These are phyloP conservation scores for Sylvilagus floridanus DNA, from an alignment of 2,797 vertebrate species.

Conservation along the genomic window DNA sequence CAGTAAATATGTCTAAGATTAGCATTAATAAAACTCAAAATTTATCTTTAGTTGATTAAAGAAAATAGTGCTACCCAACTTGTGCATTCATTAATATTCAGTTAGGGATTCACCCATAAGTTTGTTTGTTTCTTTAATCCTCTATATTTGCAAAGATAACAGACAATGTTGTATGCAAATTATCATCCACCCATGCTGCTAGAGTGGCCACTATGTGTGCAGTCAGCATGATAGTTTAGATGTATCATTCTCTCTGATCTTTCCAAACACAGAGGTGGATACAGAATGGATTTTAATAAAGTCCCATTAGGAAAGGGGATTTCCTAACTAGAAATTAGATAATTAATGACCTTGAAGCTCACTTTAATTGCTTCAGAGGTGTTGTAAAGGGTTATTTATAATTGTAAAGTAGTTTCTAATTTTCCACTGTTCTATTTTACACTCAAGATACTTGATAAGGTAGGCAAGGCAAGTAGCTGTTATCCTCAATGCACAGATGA, in stretches of 20 bases:
- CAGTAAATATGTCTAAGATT: background rate
- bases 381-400: slow-evolving; percentile 30
- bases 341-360: background rate
- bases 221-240: background rate
- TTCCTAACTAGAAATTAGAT: slow-evolving; percentile 39
- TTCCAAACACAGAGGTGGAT: background rate
- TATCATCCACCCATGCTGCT: background rate
- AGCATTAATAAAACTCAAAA: slow-evolving; percentile 15
- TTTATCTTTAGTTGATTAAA: slow-evolving; percentile 34
- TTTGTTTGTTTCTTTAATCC: background rate
- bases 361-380: slow-evolving; percentile 20
- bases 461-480: background rate
- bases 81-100: background rate
- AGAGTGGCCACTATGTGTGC: background rate
- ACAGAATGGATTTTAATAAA: background rate
- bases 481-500: background rate
- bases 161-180: background rate
- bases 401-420: slow-evolving; percentile 40
- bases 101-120: background rate
- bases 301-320: background rate
- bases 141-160: background rate
- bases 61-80: background rate
- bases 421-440: slow-evolving; percentile 32
- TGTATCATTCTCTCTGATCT: background rate
- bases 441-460: background rate